Conservation (phyloP, 2,888 invertebrate genomes). For the Nomada lathburiana region DNA sequence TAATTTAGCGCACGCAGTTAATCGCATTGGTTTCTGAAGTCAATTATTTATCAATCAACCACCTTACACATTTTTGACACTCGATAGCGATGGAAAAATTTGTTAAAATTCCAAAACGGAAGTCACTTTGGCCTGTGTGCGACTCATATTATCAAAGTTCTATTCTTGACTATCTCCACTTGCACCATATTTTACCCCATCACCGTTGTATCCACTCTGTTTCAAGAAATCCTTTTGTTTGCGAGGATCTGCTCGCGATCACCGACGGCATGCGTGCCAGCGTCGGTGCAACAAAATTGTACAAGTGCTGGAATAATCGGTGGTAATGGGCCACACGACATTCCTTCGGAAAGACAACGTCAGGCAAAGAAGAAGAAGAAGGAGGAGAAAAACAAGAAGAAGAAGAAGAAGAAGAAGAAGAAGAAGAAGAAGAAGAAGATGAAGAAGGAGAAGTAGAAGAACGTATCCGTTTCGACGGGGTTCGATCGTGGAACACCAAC, state of each 20-base stretch:
- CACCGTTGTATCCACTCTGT: background rate
- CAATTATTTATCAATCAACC: too few species aligned
- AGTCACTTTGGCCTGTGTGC: too few species aligned
- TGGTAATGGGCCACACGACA: slow-evolving; percentile 44
- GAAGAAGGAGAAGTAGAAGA: background rate
- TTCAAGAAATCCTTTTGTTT: slow-evolving; percentile 37
- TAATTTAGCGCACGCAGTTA: too few species aligned
- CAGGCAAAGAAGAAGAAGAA: background rate
- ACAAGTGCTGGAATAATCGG: slow-evolving; percentile 57
- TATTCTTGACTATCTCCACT: too few species aligned
- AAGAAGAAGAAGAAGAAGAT: slow-evolving; percentile 1
- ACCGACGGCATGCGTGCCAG: slow-evolving; percentile 53
- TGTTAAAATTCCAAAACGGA: too few species aligned
- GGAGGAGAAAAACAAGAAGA: background rate
- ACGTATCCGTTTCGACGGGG: background rate
- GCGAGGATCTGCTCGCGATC: slow-evolving; percentile 48
- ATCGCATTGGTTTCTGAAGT: too few species aligned
- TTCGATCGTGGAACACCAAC: background rate
- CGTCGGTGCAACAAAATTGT: slow-evolving; percentile 64
- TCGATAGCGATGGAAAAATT: too few species aligned
- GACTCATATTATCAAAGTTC: too few species aligned
- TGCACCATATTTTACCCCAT: background rate
- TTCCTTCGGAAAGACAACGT: slow-evolving; percentile 25
- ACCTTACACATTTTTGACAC: too few species aligned
- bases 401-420: background rate